Evolutionary conservation across 2,888 invertebrate genomes (phyloP), one percentile per base, ranked within the genome.

Genomic region (Charanyca ferruginea): DNA sequence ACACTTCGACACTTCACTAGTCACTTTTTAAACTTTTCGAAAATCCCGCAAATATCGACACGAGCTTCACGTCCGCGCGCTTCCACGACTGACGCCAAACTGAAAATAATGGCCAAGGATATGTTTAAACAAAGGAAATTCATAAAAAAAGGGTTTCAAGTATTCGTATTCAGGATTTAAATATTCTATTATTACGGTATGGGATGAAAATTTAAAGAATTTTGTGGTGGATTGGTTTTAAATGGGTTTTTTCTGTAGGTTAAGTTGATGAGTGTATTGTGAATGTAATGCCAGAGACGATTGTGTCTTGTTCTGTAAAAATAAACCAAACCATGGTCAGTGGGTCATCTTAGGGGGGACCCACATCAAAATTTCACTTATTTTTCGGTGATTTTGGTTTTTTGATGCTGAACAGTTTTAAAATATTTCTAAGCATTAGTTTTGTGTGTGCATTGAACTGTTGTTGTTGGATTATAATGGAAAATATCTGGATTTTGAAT

Each of bases 1-100:
- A 57, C 71, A 71, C 66, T 55, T 8, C 11, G 3, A 1, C 80
- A 79, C 83, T 61, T 25, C 79, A 79, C 83, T 22, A 8, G 0
- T n/a, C 49, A 53, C 77, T 73, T 65, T n/a, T 22, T 1, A 55
- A 79, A 79, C 79, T 79, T 79, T 79, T 52, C 71, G 80, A 76
- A 49, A 47, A 63, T 63, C 48, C 62, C 77, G 83, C 20, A 9
- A 49, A 55, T 32, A 13, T 44, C 42, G 32, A 52, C 0, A 48
- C 35, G 41, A 20, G 48, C 7, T 1, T 5, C 6, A 59, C 79
- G 80, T 59, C 77, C 41, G 77, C 7, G 0, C 62, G 25, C 45
- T 1, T 2, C 41, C 16, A 18, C 53, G n/a, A 11, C 51, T 8
- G 44, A 60, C 55, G 41, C 25, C 22, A 3, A 13, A 74, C 73